Percentiles rank a stretch among this genome's conserved stretches.
Evolutionary conservation across 2,113 vertebrate species (phyloP).

Genomic region (Lipotes vexillifer): DNA sequence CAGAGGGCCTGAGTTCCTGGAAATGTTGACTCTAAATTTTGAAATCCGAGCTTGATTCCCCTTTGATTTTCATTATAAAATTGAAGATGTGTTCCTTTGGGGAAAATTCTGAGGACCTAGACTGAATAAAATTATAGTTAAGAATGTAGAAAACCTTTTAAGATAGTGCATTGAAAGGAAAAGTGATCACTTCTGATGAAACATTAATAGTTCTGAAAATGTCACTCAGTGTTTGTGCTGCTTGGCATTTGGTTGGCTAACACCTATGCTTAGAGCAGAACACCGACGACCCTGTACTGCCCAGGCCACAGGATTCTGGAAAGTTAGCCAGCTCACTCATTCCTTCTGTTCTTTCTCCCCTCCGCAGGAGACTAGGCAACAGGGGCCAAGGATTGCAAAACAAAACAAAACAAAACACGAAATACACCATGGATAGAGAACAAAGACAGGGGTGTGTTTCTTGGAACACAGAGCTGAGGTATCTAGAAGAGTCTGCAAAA

Average conservation of each 20-base stretch:
- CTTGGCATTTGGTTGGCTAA: slow-evolving; percentile 73
- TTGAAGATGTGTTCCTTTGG: slow-evolving; percentile 68
- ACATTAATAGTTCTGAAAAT: slow-evolving; percentile 77
- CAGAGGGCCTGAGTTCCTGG: slow-evolving; percentile 28
- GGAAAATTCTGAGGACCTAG: slow-evolving; percentile 65
- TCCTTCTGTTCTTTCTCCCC: not conserved
- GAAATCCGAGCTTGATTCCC: slow-evolving; percentile 40
- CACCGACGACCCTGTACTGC: not conserved
- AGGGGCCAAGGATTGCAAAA: not conserved
- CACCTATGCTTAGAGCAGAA: slow-evolving; percentile 48
- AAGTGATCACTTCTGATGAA: slow-evolving; percentile 75
- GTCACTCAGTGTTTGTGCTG: slow-evolving; percentile 71
- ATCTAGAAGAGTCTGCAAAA: not conserved
- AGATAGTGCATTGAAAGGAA: slow-evolving; percentile 69
- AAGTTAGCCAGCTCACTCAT: not conserved
- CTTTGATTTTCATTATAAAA: slow-evolving; percentile 68
- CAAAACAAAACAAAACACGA: not conserved
- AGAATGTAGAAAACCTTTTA: slow-evolving; percentile 74
- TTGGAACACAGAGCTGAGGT: not conserved
- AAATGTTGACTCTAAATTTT: slow-evolving; percentile 68
- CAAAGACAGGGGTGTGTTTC: not conserved
- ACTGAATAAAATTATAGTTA: slow-evolving; percentile 74
- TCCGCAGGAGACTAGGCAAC: not conserved
- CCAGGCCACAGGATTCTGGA: not conserved
- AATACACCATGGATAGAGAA: not conserved